Evolutionary conservation across 2,113 vertebrate genomes (phyloP).

Genomic region (Psittacus erithacus): DNA sequence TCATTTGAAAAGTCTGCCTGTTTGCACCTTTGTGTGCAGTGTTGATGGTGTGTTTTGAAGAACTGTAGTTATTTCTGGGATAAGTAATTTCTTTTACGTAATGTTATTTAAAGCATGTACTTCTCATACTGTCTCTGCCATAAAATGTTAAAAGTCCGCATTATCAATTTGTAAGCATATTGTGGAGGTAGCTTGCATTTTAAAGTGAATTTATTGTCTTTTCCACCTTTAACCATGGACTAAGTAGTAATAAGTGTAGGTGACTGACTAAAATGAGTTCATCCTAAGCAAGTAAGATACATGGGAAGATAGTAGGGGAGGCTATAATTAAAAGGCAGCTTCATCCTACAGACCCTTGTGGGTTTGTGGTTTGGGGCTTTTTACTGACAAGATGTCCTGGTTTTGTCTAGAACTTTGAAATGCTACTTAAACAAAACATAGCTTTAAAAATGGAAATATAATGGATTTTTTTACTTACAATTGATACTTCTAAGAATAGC

Average conservation of each 20-base stretch:
- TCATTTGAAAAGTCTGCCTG: neutral
- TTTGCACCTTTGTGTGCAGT: neutral
- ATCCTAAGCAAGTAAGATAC: neutral
- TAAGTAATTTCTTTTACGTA: neutral
- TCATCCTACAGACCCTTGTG: neutral
- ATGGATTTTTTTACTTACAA: neutral
- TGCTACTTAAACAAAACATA: neutral
- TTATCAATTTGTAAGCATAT: neutral
- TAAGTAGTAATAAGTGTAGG: neutral
- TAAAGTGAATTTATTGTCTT: neutral
- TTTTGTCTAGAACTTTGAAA: neutral
- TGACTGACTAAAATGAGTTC: neutral
- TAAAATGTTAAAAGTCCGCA: neutral
- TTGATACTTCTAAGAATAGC: neutral
- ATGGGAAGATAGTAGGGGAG: neutral
- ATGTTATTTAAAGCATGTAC: neutral
- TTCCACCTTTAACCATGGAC: neutral
- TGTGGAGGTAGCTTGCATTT: neutral
- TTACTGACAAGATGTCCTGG: neutral
- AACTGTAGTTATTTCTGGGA: neutral
- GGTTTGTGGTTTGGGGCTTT: neutral
- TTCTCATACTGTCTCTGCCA: neutral
- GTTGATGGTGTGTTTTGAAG: neutral
- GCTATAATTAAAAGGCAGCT: neutral
- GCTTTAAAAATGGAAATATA: neutral